Evolutionary conservation across 30 jellyfish, hydroid and myxozoan genomes (phyloP).

Genomic region (Turritopsis dohrnii): DNA sequence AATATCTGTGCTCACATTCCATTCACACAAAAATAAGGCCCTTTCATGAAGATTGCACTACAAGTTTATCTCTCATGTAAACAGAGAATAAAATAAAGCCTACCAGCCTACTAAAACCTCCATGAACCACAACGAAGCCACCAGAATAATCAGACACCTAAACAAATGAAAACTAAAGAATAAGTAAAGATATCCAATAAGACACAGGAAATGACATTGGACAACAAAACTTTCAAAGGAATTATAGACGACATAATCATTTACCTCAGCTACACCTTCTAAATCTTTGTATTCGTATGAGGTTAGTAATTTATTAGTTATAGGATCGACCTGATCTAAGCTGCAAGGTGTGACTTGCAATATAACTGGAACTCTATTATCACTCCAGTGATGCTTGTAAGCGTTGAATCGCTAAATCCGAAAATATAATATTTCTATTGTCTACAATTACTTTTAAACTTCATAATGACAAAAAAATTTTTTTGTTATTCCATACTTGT

Average conservation of each 20-base stretch:
- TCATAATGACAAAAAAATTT: neutral
- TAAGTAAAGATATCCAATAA: too few species aligned
- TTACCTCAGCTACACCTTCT: conserved; percentile 85
- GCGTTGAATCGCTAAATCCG: conserved; percentile 72
- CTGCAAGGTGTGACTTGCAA: conserved; percentile 94
- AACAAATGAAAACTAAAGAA: too few species aligned
- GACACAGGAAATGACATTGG: neutral
- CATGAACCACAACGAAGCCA: conserved; percentile 76
- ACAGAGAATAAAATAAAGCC: conserved; percentile 10
- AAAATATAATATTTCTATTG: neutral
- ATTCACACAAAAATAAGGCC: neutral
- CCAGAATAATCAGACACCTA: conserved; percentile 93
- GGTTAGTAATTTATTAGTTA: conserved; percentile 56
- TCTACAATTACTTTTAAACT: neutral
- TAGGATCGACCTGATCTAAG: conserved; percentile 65
- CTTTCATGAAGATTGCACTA: neutral
- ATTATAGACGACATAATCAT: neutral
- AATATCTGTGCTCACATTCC: too few species aligned
- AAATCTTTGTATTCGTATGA: conserved; percentile 89
- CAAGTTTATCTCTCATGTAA: neutral
- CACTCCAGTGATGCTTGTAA: conserved; percentile 92
- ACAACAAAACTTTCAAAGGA: too few species aligned
- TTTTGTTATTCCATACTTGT: conserved; percentile 21
- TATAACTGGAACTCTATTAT: conserved; percentile 71
- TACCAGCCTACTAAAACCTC: conserved; percentile 91